Evolutionary conservation across 2,797 vertebrate species (phyloP), one percentile per base, ranked within the genome.

Genomic region (Phaenicophaeus curvirostris): DNA sequence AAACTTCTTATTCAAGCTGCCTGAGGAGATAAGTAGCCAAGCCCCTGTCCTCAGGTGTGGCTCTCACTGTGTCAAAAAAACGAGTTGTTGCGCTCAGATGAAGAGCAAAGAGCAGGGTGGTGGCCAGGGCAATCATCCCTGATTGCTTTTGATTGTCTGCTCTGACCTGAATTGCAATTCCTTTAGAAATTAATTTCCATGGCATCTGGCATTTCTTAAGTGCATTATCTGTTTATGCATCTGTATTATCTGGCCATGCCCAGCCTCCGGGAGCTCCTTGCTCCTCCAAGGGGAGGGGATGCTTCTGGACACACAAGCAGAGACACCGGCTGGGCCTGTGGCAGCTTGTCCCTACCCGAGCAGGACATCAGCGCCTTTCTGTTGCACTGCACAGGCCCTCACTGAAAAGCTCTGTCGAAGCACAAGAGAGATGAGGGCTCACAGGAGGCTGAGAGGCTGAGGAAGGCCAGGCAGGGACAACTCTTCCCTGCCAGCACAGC

Each of bases 91-190:
- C 90, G 11, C 63, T 69, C 33, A 66, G 53, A 82, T 5, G 15
- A 84, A 59, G 74, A 91, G 71, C 71, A 82, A 93, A 87, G 89
- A 35, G 72, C 85, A 85, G 75, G 81, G 89, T 59, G 53, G 57
- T 12, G 65, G 11, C 68, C 41, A 25, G 37, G 53, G 61, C 42
- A 90, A 33, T 73, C 19, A 87, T 2, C 21, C 11, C 42, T 8
- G 10, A 59, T 82, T 92, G 27, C 68, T 77, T 67, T 77, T 5
- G 0, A 51, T 72, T 73, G 25, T 13, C 35, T 54, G 15, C 62
- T 72, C 41, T 48, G 77, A 31, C 20, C 23, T 6, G 4, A 21
- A 58, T 15, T 1, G 25, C 35, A 63, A 19, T 66, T 57, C 30
- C 41, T 13, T 55, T 65, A 9, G 28, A 71, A 66, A 17, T 79